Base-by-base conservation (phyloP, 2,797 vertebrate genomes). In the Gymnoscopelus braueri region DNA sequence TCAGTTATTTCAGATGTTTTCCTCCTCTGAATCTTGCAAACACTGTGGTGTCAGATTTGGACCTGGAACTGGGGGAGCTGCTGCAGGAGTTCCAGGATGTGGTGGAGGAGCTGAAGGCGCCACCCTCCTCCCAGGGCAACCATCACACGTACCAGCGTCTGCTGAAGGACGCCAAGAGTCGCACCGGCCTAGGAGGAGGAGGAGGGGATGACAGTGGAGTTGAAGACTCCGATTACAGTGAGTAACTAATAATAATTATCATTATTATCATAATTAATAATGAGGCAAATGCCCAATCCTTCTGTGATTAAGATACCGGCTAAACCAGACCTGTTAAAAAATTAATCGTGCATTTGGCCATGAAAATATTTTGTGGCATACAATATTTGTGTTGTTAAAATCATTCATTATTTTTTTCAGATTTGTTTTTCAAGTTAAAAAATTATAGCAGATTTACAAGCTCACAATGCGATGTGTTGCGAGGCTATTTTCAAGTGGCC, bases 61-160 rank as follows among this genome's bases (percentile, higher is more conserved):
- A 94, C 53, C 71, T 78, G 10, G 92, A 94, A 65, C 80, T 95
- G 15, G 88, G 79, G 2, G 92, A 93, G 24, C 51, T 94, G 71
- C 88, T 95, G 73, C 91, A 92, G 77, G 93, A 95, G 86, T 94
- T 94, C 84, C 84, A 93, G 72, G 90, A 92, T 63, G 91, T 94
- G 81, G 91, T 93, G 81, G 87, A 94, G 79, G 92, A 94, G 68
- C 79, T 94, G 67, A 86, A 81, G 56, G 82, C 78, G 47, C 91
- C 92, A 2, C 8, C 39, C 26, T 29, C 26, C 0, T 73, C 85
- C 5, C 78, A 80, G 5, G 86, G 80, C 71, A 84, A 73, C 62
- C 65, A 78, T 3, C 75, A 82, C 0, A 58, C 67, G 3, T 90
- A 91, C 87, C 83, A 90, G 59, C 75, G 80, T 9, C 67, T 90